Base-by-base conservation (phyloP, 2,888 invertebrate species). In the Amiota mariae region DNA sequence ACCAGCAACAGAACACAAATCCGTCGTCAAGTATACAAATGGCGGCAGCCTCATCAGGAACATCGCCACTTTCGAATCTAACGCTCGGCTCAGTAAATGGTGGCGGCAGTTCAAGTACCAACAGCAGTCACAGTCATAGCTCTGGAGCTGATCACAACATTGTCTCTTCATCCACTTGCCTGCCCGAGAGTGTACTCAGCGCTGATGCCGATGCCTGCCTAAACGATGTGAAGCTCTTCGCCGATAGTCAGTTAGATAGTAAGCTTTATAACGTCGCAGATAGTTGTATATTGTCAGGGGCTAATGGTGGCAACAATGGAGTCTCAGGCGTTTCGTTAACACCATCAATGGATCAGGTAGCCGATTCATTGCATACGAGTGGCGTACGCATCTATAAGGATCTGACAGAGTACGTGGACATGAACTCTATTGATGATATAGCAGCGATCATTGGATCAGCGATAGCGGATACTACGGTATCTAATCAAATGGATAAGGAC, bases 381-480 rank as follows among this genome's bases (percentile, higher is more conserved):
- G 87, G 89, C 0, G 89, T 90, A 2, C 85, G 90, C 76, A 90
- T 90, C 77, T 89, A 87, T 79, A 90, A 91, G 66, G 89, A 89
- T 77, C 77, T 89, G 13, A 87, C 87, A 48, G 90, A 90, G 74
- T 90, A 90, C 72, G 90, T 90, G 85, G 95, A 95, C 82, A 94
- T 95, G 86, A 93, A 93, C 73, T 93, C 94, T 11, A 94, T 95
- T 80, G 95, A 95, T 79, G 96, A 96, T 83, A 94, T 96, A 76
- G 96, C 96, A 0, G 95, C 95, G 18, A 95, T 96, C 73, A 96
- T 96, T 77, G 96, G 96, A 1, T 96, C 95, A 2, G 96, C 96
- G 73, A 96, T 97, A 81, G 96, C 96, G 1, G 96, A 96, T 85
- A 96, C 96, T 11, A 96, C 96, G 0, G 95, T 95, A 54, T 94